Conservation (phyloP, 2,797 vertebrate species). For the Catamblyrhynchus diadema region DNA sequence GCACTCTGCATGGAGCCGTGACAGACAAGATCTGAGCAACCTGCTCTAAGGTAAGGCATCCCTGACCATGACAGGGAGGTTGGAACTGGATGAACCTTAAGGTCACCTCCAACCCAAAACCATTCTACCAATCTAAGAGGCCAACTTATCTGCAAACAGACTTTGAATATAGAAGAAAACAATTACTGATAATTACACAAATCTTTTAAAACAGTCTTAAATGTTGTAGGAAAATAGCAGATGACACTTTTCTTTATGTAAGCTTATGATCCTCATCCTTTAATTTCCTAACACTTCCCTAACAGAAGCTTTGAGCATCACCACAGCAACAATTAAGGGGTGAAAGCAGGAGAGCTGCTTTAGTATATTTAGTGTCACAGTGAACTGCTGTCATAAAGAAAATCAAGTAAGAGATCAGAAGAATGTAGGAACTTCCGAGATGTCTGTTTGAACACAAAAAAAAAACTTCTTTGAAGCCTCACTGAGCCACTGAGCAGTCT, state of each 20-base stretch:
- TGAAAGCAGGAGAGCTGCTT: neutral
- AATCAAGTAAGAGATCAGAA: neutral
- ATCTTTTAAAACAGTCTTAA: neutral
- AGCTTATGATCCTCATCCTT: neutral
- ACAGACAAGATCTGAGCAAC: neutral
- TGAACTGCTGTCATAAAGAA: neutral
- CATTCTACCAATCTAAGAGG: neutral
- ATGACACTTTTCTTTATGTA: neutral
- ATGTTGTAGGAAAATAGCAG: neutral
- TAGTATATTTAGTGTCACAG: neutral
- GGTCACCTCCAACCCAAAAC: neutral
- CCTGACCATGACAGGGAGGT: rapidly evolving
- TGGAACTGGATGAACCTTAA: neutral
- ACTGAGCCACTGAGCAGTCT: neutral
- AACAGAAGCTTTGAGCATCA: neutral
- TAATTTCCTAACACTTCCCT: neutral
- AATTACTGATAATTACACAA: neutral
- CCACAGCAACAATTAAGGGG: neutral
- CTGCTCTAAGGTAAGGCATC: neutral
- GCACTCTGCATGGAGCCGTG: neutral
- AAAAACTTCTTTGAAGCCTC: neutral
- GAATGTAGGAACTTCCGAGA: rapidly evolving
- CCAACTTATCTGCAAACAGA: neutral
- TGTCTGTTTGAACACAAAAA: neutral
- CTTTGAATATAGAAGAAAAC: neutral